Conservation (phyloP, 1,140 invertebrate species). For the Oedothorax gibbosus region DNA sequence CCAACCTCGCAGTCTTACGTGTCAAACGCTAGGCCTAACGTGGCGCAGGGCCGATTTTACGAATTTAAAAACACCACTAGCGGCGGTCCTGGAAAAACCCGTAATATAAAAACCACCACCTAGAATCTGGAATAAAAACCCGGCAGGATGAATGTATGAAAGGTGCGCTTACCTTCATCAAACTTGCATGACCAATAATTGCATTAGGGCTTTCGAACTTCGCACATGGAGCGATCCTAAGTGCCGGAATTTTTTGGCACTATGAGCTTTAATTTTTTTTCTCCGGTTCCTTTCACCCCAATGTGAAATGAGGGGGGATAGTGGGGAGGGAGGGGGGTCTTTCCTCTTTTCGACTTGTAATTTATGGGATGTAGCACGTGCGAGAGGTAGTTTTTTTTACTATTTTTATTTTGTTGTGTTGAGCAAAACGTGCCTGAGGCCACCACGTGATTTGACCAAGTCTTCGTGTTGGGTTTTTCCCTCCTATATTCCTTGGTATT, state of each 20-base stretch:
- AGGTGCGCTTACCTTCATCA: conserved; percentile 59
- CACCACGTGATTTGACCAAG: conserved; percentile 44
- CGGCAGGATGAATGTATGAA: conserved; percentile 45
- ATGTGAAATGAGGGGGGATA: not conserved
- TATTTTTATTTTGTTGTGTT: conserved; percentile 27
- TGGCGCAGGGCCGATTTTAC: conserved; percentile 47
- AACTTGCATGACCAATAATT: conserved; percentile 58
- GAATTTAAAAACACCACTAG: conserved; percentile 51
- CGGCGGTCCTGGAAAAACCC: conserved; percentile 15
- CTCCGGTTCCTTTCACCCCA: not conserved
- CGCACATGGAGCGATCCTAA: conserved; percentile 53
- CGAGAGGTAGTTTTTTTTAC: conserved; percentile 23
- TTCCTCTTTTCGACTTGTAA: conserved; percentile 36
- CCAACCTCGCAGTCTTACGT: conserved; percentile 47
- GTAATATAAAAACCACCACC: conserved; percentile 48
- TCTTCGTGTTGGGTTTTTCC: not conserved
- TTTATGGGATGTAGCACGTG: conserved; percentile 61
- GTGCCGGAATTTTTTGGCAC: conserved; percentile 59
- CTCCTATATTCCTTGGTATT: conserved; percentile 14
- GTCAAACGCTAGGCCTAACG: conserved; percentile 56
- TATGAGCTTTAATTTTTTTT: conserved; percentile 28
- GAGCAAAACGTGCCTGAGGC: conserved; percentile 38
- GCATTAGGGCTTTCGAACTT: conserved; percentile 59
- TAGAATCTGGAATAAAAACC: conserved; percentile 29
- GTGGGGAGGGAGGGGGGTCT: not conserved